Evolutionary conservation across 2,888 invertebrate genomes (phyloP), one percentile per base, ranked within the genome.

Genomic region (Empis stercorea): DNA sequence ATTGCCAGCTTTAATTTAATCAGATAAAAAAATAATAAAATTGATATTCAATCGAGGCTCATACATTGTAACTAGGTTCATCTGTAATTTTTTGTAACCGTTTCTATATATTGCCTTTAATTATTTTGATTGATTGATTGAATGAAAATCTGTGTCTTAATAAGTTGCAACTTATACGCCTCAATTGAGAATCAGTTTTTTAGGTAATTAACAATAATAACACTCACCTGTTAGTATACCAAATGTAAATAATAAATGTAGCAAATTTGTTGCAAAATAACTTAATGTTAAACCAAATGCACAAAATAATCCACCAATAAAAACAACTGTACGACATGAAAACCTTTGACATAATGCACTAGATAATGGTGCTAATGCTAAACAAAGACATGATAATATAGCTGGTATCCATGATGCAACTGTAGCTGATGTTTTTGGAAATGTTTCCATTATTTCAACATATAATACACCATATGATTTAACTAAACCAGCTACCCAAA

Each of bases 351-450:
- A 84, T 2, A 84, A 68, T 11, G 82, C 81, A 49, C 84, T 84
- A 0, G 84, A 82, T 1, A 84, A 69, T 0, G 84, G 84, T 1
- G 84, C 84, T 76, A 84, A 68, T 14, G 84, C 84, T 57, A 84
- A 70, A 57, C 85, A 86, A 14, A 86, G 70, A 4, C 83, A 84
- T 1, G 85, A 84, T 39, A 84, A 67, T 30, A 84, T 81, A 1
- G 86, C 85, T 0, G 85, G 85, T 55, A 86, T 84, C 85, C 84
- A 85, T 0, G 84, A 83, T 1, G 85, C 86, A 1, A 84, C 78
- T 0, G 81, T 76, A 30, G 82, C 83, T 1, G 84, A 79, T 0
- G 82, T 80, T 45, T 81, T 80, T 1, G 81, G 78, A 63, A 85
- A 86, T 0, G 81, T 83, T 64, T 84, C 84, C 76, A 85, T 79